Base-by-base conservation (phyloP, 2,888 invertebrate species). In the Polydrusus pterygomalis region DNA sequence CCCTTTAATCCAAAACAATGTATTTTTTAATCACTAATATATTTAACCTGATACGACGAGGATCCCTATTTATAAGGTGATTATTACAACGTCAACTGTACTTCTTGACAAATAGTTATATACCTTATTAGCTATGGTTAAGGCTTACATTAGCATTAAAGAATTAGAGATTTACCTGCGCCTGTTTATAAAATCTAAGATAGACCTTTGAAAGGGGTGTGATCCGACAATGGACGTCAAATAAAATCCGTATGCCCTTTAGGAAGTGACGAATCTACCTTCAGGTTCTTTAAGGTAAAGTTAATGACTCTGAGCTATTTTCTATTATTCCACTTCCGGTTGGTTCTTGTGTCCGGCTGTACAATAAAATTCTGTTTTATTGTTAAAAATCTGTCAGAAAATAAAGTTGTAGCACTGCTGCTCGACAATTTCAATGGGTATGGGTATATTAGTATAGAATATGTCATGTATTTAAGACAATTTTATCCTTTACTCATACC, bases 271-370 rank as follows among this genome's bases (percentile, higher is more conserved):
- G 43, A 75, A 63, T 18, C 43, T 58, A 71, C 67, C 70, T 71
- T 67, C 49, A 51, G 38, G 51, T 38, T 71, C 47, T 71, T 17
- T 62, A 75, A 75, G 75, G 62, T 75, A 67, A 74, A 78, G 76
- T 78, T 79, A 80, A 80, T 80, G 80, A 80, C 81, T 71, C 77
- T 75, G 34, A 63, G 80, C 74, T 78, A 78, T 78, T 76, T 77
- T 78, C 78, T 80, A 78, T 80, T 78, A 76, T 80, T 77, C 62
- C 65, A 78, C 79, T 81, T 82, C 81, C 81, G 81, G 81, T 54
- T 68, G 15, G 20, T 30, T 63, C 40, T 74, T 74, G 51, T 76
- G 75, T 78, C 73, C 49, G 71, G 68, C 72, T 68, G 71, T 47
- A 80, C 78, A 79, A 79, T 77, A 72, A 69, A 74, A 70, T 38